Evolutionary conservation across 2,113 vertebrate genomes (phyloP).

Genomic region (Porphyrio hochstetteri): DNA sequence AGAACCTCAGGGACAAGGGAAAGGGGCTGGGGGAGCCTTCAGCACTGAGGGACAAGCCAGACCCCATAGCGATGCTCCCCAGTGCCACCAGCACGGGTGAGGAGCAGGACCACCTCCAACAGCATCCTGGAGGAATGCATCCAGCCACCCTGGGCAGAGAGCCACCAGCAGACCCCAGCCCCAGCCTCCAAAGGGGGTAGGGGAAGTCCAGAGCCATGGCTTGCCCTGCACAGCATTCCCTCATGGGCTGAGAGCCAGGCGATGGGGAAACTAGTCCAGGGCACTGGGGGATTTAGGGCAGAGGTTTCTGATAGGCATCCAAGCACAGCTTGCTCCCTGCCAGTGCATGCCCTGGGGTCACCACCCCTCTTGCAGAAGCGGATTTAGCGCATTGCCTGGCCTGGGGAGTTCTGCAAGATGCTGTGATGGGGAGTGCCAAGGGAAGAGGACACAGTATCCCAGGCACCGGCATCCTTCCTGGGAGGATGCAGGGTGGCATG

Average conservation of each 20-base stretch:
- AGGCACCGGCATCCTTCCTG: neutral
- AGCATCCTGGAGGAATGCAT: neutral
- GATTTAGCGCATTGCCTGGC: rapidly evolving
- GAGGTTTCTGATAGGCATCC: neutral
- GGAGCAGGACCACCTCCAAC: neutral
- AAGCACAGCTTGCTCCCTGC: neutral
- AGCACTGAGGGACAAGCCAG: rapidly evolving
- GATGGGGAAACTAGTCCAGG: neutral
- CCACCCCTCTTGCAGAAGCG: rapidly evolving
- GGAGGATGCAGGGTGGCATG: neutral
- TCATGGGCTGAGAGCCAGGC: rapidly evolving
- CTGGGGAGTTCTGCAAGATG: neutral
- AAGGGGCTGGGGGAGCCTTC: neutral
- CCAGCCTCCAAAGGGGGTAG: neutral
- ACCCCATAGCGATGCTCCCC: neutral
- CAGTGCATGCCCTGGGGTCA: rapidly evolving
- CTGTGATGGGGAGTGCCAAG: neutral
- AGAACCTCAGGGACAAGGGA: neutral
- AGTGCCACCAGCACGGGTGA: neutral
- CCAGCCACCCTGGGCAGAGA: neutral
- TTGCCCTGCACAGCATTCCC: rapidly evolving
- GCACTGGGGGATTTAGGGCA: neutral
- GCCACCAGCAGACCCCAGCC: neutral
- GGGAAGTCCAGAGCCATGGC: neutral
- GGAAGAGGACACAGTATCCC: rapidly evolving